Base-by-base conservation (phyloP, 1,140 invertebrate genomes). In the Oncopodura yosiiana region DNA sequence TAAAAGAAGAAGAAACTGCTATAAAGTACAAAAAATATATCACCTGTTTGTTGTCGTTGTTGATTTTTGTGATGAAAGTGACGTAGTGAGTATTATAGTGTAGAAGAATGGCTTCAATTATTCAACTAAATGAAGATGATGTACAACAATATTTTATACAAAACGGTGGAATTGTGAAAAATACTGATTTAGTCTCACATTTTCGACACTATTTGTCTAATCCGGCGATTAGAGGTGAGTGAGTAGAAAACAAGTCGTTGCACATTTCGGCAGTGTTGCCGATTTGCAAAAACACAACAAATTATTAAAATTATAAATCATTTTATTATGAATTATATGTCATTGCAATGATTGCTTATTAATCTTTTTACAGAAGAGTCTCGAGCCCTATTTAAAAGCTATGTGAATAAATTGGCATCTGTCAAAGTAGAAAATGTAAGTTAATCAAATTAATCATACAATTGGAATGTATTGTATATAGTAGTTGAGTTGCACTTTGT, bases 331-430 rank as follows among this genome's bases (percentile, higher is more conserved):
- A 23, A 5, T 23, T 23, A 29, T 18, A n/a, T n/a, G n/a, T n/a
- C n/a, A n/a, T n/a, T n/a, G n/a, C n/a, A n/a, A n/a, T n/a, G n/a
- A n/a, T n/a, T n/a, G 12, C 27, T 42, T 16, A 39, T 49, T 64
- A 49, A 67, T 70, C 67, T 62, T 55, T 65, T 82, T 81, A 54
- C 75, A 87, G 84, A 82, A 70, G 81, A 87, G 70, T 86, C 87
- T 1, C 76, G 87, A 62, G 81, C 80, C 60, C 79, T 82, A 60
- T 94, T 94, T 68, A 93, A 93, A 73, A 84, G 89, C 54, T 89
- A 85, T 71, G 87, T 95, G 3, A 94, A 94, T 68, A 78, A 78
- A 30, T 71, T 95, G 56, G 87, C 90, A 3, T 83, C 81, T 6
- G 88, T 94, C 42, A 87, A 72, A 51, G 68, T 74, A 39, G 73